Percentiles rank a stretch among this genome's conserved stretches.
phyloP scores from a whole-genome alignment of 2,113 vertebrate genomes.

The Varanus komodoensis region DNA sequence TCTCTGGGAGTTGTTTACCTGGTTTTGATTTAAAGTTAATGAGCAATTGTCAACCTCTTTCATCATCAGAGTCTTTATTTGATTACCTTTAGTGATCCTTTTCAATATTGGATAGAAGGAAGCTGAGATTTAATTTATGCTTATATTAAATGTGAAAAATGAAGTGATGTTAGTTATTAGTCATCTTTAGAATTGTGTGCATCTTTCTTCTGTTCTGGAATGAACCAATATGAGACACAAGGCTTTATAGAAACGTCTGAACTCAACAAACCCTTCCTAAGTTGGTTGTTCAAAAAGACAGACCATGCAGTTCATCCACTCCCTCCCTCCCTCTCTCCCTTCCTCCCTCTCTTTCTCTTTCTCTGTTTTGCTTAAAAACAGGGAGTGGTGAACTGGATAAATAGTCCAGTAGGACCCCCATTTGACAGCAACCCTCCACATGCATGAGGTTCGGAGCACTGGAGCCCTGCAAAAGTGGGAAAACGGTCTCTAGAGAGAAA shows the following conservation, averaged over 20 bases:
- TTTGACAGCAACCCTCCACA: too few species aligned
- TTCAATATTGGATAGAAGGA: constrained; percentile 17
- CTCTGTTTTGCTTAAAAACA: not conserved
- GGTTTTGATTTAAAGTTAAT: constrained; percentile 41
- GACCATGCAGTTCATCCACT: not conserved
- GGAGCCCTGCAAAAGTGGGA: too few species aligned
- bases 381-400: too few species aligned
- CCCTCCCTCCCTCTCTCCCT: too few species aligned
- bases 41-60: constrained; percentile 28
- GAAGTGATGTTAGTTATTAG: not conserved
- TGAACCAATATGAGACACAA: not conserved
- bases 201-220: not conserved
- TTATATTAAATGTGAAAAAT: not conserved
- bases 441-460: too few species aligned
- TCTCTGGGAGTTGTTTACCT: constrained; percentile 41
- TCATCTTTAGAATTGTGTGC: not conserved
- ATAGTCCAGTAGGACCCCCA: too few species aligned
- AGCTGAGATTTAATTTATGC: not conserved
- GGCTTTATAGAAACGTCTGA: not conserved
- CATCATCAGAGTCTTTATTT: constrained; percentile 30
- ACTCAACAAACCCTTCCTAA: not conserved
- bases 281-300: not conserved
- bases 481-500: too few species aligned
- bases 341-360: too few species aligned
- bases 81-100: constrained; percentile 21